Percentiles rank a stretch among this genome's conserved stretches.
Conservation (phyloP, 2,888 invertebrate species). For the Tenthredo mesomela region DNA sequence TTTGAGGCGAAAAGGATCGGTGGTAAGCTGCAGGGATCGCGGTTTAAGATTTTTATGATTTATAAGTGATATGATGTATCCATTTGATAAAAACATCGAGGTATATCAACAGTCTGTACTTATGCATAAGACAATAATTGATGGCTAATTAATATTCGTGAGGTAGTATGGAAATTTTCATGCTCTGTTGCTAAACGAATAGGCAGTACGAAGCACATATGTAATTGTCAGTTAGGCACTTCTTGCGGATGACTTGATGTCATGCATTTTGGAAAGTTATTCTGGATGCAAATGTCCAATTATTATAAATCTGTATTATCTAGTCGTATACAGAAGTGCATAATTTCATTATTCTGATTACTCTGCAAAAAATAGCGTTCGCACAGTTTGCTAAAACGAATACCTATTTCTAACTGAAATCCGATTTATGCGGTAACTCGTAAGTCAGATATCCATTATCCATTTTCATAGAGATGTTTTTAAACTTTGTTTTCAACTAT, state of each 20-base stretch:
- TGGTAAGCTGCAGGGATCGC: background rate
- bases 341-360: background rate
- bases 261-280: slow-evolving; percentile 10
- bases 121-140: slow-evolving; percentile 35
- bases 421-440: background rate
- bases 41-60: background rate
- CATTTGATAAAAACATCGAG: background rate
- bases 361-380: background rate
- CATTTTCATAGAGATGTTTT: background rate
- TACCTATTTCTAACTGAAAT: background rate
- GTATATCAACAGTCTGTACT: background rate
- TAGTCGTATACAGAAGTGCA: background rate
- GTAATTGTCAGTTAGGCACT: slow-evolving; percentile 6
- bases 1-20: background rate
- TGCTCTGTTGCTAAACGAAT: slow-evolving; percentile 35
- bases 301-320: background rate
- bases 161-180: slow-evolving; percentile 38
- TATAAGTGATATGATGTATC: background rate
- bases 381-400: background rate
- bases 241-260: slow-evolving; percentile 25
- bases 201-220: background rate
- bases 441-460: background rate
- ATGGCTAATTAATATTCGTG: slow-evolving; percentile 46
- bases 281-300: background rate
- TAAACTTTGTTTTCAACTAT: background rate